Evolutionary conservation across 2,113 vertebrate species (phyloP).

Genomic region (Suncus etruscus): DNA sequence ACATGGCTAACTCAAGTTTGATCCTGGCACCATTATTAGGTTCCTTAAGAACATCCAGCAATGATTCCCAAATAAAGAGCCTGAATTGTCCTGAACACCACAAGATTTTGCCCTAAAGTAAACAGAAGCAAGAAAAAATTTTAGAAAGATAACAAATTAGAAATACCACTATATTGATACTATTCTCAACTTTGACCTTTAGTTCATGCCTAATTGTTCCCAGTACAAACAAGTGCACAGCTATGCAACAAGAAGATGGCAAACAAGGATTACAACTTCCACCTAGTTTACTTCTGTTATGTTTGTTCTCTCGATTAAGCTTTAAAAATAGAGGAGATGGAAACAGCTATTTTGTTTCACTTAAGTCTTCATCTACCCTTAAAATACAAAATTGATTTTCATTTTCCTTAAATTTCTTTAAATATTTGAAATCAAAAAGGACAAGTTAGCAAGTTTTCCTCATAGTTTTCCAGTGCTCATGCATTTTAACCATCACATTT

Average conservation of each 20-base stretch:
- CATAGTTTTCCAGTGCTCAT: constrained; percentile 1
- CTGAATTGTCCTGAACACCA: no score
- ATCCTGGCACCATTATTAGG: no score
- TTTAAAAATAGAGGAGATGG: constrained; percentile 23
- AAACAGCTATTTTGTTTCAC: constrained; percentile 65
- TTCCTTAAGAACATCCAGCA: no score
- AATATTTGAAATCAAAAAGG: constrained; percentile 63
- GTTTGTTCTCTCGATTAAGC: background rate
- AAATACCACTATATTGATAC: background rate
- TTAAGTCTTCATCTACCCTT: constrained; percentile 55
- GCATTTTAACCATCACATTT: constrained; percentile 58
- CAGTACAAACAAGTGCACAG: background rate
- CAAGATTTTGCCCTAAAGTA: no score
- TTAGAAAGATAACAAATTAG: background rate
- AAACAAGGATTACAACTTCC: background rate
- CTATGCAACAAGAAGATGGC: background rate
- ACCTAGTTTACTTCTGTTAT: background rate
- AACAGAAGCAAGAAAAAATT: no score
- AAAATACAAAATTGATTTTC: constrained; percentile 67
- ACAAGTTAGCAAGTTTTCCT: constrained; percentile 37
- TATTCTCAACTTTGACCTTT: constrained; percentile 21
- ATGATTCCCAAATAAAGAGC: no score
- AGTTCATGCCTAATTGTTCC: background rate
- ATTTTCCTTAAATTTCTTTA: constrained; percentile 49
- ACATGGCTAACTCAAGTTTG: no score